These are phyloP conservation scores for Peromyscus nudipes DNA, from an alignment of 2,797 vertebrate genomes.

Conservation along the genomic window DNA sequence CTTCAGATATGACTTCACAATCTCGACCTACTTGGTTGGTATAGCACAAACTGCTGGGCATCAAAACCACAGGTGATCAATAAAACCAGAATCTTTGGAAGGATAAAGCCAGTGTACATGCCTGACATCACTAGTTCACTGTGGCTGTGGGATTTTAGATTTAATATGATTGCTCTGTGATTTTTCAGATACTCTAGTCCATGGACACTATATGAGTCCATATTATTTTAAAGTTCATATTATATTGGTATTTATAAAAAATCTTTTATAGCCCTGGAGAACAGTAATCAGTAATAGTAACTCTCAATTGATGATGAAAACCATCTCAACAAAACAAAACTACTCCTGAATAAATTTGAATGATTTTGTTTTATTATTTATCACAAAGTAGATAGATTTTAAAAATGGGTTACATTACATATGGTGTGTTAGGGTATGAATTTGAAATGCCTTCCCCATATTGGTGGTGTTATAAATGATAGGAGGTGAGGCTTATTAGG, in stretches of 20 bases:
- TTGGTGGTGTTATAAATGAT: not conserved
- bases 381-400: not conserved
- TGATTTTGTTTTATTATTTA: conserved; percentile 42
- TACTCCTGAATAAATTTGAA: conserved; percentile 42
- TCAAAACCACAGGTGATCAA: conserved; percentile 49
- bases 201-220: not conserved
- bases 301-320: conserved; percentile 17
- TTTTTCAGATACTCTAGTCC: conserved; percentile 47
- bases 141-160: not conserved
- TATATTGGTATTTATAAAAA: conserved; percentile 23
- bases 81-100: conserved; percentile 56
- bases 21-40: not conserved
- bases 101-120: conserved; percentile 1
- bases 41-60: conserved; percentile 2
- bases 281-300: conserved; percentile 14
- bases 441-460: not conserved
- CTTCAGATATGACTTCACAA: not conserved
- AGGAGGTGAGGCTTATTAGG: not conserved
- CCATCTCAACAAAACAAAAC: conserved; percentile 3
- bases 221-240: conserved; percentile 1
- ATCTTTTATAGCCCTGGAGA: conserved; percentile 6
- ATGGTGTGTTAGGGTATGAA: not conserved
- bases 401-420: not conserved
- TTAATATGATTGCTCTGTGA: not conserved
- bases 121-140: not conserved